These are phyloP conservation scores for Himantopus leucocephalus DNA, from an alignment of 2,113 vertebrate genomes.

Conservation along the genomic window DNA sequence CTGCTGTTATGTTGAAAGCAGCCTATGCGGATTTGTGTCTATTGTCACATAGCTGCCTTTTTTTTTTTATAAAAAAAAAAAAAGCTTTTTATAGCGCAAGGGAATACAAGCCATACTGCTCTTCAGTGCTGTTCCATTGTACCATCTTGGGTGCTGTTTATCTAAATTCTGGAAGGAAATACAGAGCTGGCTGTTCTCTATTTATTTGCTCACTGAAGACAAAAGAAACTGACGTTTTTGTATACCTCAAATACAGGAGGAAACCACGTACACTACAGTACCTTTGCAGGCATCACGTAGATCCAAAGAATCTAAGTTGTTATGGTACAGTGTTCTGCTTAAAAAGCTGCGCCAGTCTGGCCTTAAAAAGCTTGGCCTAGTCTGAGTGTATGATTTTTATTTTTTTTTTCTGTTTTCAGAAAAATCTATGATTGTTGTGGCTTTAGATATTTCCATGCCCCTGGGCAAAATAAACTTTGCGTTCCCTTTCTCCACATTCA, in stretches of 20 bases:
- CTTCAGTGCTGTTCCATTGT: neutral
- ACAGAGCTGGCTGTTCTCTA: neutral
- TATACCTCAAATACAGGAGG: neutral
- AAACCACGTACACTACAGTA: neutral
- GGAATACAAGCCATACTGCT: neutral
- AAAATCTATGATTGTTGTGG: neutral
- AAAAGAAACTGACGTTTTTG: neutral
- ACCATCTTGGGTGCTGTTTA: neutral
- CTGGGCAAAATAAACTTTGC: neutral
- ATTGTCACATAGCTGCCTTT: neutral
- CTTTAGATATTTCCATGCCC: neutral
- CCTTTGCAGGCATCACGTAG: neutral
- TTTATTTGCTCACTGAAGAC: neutral
- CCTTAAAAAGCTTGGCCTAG: neutral
- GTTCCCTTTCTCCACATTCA: neutral
- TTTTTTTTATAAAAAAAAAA: neutral
- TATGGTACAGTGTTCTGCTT: neutral
- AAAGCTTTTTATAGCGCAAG: neutral
- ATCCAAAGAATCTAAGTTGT: neutral
- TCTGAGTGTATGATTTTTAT: neutral
- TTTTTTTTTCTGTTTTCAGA: neutral
- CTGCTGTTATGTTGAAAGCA: neutral
- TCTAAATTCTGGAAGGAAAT: neutral
- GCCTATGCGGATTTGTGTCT: neutral
- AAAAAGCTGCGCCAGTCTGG: neutral